phyloP scores from a whole-genome alignment of 2,888 invertebrate species.

The Metalampra italica region DNA sequence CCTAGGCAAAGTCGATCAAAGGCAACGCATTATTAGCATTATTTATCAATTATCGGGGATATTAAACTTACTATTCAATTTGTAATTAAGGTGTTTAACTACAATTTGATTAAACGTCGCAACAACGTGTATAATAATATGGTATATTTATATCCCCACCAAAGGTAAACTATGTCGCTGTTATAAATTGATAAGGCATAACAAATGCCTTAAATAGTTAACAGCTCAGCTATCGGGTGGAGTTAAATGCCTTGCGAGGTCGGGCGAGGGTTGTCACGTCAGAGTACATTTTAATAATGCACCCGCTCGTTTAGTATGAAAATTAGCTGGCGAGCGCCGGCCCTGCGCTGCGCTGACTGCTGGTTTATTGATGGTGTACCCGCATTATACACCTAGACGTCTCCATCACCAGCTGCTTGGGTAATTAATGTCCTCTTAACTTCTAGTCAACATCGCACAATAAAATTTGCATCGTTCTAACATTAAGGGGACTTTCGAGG shows the following conservation, averaged over 20 bases:
- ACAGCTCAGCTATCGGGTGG: conserved; percentile 50
- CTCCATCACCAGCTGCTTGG: conserved; percentile 28
- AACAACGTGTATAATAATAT: too few species aligned
- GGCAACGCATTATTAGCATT: too few species aligned
- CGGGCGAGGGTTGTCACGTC: conserved; percentile 62
- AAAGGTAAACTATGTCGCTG: too few species aligned
- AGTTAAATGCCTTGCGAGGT: conserved; percentile 56
- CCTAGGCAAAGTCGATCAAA: too few species aligned
- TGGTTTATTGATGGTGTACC: conserved; percentile 52
- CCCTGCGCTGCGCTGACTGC: conserved; percentile 36
- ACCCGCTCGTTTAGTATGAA: conserved; percentile 75
- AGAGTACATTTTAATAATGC: conserved; percentile 73
- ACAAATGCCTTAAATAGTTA: conserved; percentile 58
- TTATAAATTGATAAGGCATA: conserved; percentile 42
- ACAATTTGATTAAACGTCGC: too few species aligned
- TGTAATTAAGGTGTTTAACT: too few species aligned
- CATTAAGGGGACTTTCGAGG: not conserved
- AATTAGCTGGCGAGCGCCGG: conserved; percentile 62
- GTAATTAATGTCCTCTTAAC: conserved; percentile 30
- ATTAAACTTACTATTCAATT: too few species aligned
- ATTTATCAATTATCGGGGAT: too few species aligned
- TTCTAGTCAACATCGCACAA: too few species aligned
- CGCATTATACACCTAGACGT: conserved; percentile 14
- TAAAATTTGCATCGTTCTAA: not conserved
- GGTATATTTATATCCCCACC: too few species aligned